Evolutionary conservation across 2,797 vertebrate species (phyloP), one percentile per base, ranked within the genome.

Genomic region (Coranthus polyacanthus): DNA sequence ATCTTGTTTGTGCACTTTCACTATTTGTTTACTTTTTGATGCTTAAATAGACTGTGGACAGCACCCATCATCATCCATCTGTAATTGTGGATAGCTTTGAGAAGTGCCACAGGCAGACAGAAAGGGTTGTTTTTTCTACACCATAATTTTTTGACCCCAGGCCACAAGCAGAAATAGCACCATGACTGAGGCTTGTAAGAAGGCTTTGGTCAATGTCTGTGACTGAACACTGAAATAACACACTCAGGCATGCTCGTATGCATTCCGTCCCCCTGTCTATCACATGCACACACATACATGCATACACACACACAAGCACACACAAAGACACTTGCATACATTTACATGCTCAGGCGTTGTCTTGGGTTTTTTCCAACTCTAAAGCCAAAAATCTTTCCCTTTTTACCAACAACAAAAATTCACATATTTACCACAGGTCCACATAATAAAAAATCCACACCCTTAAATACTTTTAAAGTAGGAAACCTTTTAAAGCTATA

Each of bases 91-190:
- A 81, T 53, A 81, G 42, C 53, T 62, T 74, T 78, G 39, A 78
- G 68, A 80, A 63, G 67, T 81, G 70, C 77, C 80, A 47, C 64
- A 62, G 32, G 60, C 83, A 76, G 77, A 87, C 77, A 86, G 74
- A 88, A 74, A 75, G 53, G 72, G 59, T 76, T 90, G 78, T 86
- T 89, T 85, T 32, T 80, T 63, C 57, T 83, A 12, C 76, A 63
- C 85, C 83, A 84, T 89, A 85, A 88, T 88, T 90, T 89, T 68
- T 74, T 85, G 80, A 88, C 82, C 88, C 82, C 43, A 76, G 86
- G 85, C 88, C 86, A 83, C 87, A 89, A 47, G 81, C 88, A 88
- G 82, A 89, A 92, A 92, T 92, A 92, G 87, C 60, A 73, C 39
- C 76, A 42, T 77, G 87, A 67, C 68, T 20, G 38, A 45, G 77